Conservation (phyloP, 2,113 vertebrate genomes). For the Platysternon megacephalum region DNA sequence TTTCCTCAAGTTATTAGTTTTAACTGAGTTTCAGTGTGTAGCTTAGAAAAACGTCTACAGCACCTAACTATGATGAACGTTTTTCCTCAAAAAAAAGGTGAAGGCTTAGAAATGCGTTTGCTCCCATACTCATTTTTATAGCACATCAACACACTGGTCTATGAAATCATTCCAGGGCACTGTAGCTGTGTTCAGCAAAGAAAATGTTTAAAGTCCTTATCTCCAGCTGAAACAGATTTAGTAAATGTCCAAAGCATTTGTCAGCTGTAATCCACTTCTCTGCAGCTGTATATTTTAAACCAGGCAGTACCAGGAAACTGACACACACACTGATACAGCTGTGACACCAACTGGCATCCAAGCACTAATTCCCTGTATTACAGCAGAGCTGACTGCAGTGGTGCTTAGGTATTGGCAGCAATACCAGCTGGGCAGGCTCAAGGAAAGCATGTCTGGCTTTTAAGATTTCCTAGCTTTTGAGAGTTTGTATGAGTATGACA, state of each 20-base stretch:
- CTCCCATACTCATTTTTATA: not conserved
- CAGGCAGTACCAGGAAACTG: not conserved
- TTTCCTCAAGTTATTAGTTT: not conserved
- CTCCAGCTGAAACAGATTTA: not conserved
- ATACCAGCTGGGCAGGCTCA: not conserved
- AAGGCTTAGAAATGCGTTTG: not conserved
- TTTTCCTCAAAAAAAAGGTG: not conserved
- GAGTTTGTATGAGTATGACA: conserved; percentile 54
- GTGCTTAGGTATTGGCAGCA: not conserved
- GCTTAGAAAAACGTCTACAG: not conserved
- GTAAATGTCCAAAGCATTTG: not conserved
- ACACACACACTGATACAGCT: not conserved
- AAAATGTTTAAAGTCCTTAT: not conserved
- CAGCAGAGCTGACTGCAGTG: not conserved
- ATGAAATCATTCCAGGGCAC: not conserved
- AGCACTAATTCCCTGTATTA: fast-evolving
- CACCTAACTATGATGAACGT: not conserved
- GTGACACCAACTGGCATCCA: not conserved
- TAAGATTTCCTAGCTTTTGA: conserved; percentile 47
- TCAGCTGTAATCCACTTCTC: not conserved
- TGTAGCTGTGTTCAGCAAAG: not conserved
- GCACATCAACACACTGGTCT: not conserved
- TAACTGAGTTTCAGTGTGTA: not conserved
- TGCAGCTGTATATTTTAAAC: fast-evolving
- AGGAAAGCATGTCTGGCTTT: conserved; percentile 51